Evolutionary conservation across 2,113 vertebrate species (phyloP), one percentile per base, ranked within the genome.

Genomic region (Heliornis fulica): DNA sequence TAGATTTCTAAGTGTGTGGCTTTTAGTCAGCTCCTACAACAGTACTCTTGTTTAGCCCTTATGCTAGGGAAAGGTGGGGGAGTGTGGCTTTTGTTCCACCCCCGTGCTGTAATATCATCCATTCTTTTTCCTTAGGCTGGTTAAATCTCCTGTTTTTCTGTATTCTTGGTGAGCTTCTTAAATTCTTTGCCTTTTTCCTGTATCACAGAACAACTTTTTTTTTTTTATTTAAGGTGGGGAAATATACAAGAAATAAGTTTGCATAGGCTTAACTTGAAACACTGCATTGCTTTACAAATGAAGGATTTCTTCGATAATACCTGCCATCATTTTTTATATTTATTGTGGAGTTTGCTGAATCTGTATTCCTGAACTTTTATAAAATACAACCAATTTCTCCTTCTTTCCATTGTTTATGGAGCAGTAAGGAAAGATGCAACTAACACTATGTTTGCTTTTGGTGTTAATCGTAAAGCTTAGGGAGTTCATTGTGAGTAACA

Each of bases 401-500:
- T 3, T 17, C 11, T 40, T 88, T 81, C 11, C 4, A 7, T 83
- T 93, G 59, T 54, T 85, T 46, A 38, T 77, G 19, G 32, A 76
- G 10, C 41, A 60, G 41, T 61, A 63, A 70, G 71, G 71, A 90
- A 83, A 74, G 72, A 26, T 88, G 46, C 4, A 65, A 29, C 54
- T 56, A 61, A 75, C 12, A 2, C n/a, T 88, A 1, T 90, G 26
- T 84, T 84, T 89, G 74, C 31, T 75, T 83, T 77, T 74, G 93
- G n/a, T 75, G 65, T 71, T 93, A 87, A 94, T 89, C 10, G 1
- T 65, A 87, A 93, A 84, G 69, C 89, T 94, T 81, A 51, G 85
- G 64, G 88, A 90, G 65, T 83, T 96, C 75, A 50, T 81, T 88
- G 63, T 53, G 70, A 88, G 90, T 83, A 97, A 71, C 92, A 75